These are phyloP conservation scores for Trichonephila clavipes DNA, from an alignment of 1,140 invertebrate species.

Conservation along the genomic window DNA sequence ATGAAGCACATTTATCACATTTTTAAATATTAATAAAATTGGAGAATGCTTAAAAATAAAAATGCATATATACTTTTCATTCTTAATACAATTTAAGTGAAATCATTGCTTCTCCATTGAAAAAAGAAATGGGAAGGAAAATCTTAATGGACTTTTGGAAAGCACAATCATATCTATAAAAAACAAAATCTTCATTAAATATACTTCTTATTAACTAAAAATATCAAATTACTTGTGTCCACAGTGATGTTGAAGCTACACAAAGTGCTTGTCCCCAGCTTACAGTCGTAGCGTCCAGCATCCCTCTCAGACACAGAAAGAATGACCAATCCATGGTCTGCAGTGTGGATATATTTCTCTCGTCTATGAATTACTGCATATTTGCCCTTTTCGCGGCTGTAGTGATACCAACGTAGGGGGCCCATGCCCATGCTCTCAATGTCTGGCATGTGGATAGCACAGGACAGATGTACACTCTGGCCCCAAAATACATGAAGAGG, in stretches of 20 bases:
- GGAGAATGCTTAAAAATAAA: too few relatives aligned
- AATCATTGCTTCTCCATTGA: too few relatives aligned
- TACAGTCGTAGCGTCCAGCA: constrained; percentile 94
- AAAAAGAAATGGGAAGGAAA: too few relatives aligned
- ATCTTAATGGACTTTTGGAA: too few relatives aligned
- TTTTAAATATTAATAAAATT: too few relatives aligned
- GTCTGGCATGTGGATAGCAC: constrained; percentile 92
- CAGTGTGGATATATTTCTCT: constrained; percentile 95
- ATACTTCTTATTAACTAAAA: too few relatives aligned
- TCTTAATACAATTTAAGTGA: too few relatives aligned
- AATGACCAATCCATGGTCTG: constrained; percentile 93
- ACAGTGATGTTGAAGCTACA: constrained; percentile 96
- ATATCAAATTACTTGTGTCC: constrained; percentile 84
- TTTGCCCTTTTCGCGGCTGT: constrained; percentile 91
- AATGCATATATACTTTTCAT: too few relatives aligned
- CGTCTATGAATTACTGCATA: constrained; percentile 82
- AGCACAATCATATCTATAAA: too few relatives aligned
- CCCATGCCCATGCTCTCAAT: constrained; percentile 73
- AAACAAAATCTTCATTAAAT: background rate
- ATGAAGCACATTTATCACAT: too few relatives aligned
- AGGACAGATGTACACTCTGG: constrained; percentile 94
- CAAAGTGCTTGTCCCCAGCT: constrained; percentile 89
- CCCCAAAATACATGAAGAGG: constrained; percentile 92
- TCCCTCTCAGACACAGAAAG: constrained; percentile 93
- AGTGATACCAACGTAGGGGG: constrained; percentile 85